Base-by-base conservation (phyloP, 2,113 vertebrate genomes). In the Chelonoidis abingdonii region DNA sequence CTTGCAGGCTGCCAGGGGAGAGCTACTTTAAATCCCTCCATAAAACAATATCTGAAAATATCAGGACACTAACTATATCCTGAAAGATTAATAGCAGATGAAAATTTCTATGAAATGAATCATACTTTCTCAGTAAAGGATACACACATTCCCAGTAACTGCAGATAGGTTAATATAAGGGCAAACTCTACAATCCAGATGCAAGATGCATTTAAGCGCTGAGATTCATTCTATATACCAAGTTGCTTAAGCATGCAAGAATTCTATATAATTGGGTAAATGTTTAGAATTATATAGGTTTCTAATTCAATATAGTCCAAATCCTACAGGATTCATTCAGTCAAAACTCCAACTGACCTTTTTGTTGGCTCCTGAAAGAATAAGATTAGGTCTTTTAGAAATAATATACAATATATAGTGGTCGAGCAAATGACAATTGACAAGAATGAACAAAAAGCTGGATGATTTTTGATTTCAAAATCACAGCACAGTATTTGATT, bases 21-120 rank as follows among this genome's bases (percentile, higher is more conserved):
- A 98, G 98, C 98, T 98, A 98, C 95, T 98, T 97, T 95, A 98
- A 98, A 99, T 98, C 98, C 98, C 95, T 95, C 97, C 95, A 96
- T 97, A 98, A 99, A 99, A 99, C 99, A 99, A 99, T 99, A 99
- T 99, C 98, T 98, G 98, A 98, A 98, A 98, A 99, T 99, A 99
- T 99, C 99, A 98, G 98, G 98, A 98, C 98, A 98, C 98, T 98
- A 98, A 98, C 98, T 98, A 95, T 98, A 98, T 99, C 98, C 98
- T 98, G 98, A 97, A 98, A 98, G 98, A 99, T 98, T 98, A 99
- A 98, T 98, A 98, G 97, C 97, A 98, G 98, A 98, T 98, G 98
- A 98, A 98, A 97, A 98, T 98, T 98, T 98, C 98, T 98, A 96
- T 94, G 98, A 98, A 98, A 98, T 98, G 98, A 98, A 98, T 98